Conservation (phyloP, 2,888 invertebrate species). For the Dromius quadrimaculatus region DNA sequence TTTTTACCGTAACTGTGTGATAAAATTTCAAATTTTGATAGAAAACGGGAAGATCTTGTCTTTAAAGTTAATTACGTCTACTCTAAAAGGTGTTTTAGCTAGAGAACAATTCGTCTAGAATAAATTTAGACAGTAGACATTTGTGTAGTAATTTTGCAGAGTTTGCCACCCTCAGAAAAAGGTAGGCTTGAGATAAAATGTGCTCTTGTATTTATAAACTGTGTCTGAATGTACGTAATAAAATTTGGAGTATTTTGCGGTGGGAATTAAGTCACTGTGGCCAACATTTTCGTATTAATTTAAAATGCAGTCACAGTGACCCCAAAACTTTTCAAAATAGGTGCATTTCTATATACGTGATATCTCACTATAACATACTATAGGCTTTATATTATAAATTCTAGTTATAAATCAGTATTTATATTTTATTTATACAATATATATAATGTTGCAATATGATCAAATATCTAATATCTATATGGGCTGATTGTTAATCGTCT, state of each 20-base stretch:
- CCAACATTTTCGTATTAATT: background rate
- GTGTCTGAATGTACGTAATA: constrained; percentile 5
- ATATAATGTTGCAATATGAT: constrained; percentile 44
- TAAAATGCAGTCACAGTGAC: background rate
- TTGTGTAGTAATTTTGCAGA: too few relatives aligned
- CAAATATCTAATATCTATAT: constrained; percentile 41
- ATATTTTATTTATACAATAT: constrained; percentile 45
- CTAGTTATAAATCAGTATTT: constrained; percentile 43
- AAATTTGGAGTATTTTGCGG: background rate
- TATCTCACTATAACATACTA: constrained; percentile 25
- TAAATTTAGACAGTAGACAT: constrained; percentile 23
- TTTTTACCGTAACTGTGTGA: constrained; percentile 25
- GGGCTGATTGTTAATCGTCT: constrained; percentile 41
- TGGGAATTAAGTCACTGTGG: background rate
- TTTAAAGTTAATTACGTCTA: too few relatives aligned
- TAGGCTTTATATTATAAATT: constrained; percentile 48
- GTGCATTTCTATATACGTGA: constrained; percentile 40
- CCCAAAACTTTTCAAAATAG: background rate
- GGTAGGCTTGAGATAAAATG: too few relatives aligned
- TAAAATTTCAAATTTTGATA: background rate
- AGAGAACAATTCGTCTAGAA: constrained; percentile 27
- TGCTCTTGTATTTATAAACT: background rate
- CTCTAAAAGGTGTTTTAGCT: constrained; percentile 23
- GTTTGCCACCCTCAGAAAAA: too few relatives aligned
- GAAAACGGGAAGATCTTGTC: background rate